Percentiles rank a stretch among this genome's conserved stretches.
These are phyloP conservation scores for Podarcis muralis DNA, from an alignment of 2,113 vertebrate species.

Conservation along the genomic window DNA sequence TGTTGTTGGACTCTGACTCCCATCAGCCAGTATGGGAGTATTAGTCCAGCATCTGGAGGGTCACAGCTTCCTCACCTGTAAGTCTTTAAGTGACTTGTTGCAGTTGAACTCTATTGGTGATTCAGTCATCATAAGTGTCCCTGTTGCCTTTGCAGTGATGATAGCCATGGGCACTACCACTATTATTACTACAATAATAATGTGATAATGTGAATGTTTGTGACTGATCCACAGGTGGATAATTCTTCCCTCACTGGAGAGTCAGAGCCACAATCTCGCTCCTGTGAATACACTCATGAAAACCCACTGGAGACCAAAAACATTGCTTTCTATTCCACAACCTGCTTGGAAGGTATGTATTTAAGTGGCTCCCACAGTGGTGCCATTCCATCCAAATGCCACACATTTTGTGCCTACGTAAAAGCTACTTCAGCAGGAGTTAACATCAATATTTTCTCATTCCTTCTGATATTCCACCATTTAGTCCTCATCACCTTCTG, in stretches of 20 bases:
- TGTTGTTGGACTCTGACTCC: too few relatives aligned
- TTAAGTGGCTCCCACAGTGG: not conserved
- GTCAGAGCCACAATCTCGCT: slow-evolving; percentile 81
- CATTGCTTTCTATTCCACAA: slow-evolving; percentile 82
- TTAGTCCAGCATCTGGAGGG: too few relatives aligned
- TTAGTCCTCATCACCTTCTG: too few relatives aligned
- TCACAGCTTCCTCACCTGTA: too few relatives aligned
- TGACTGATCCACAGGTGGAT: slow-evolving; percentile 74
- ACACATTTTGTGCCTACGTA: not conserved
- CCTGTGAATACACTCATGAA: slow-evolving; percentile 76
- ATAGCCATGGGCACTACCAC: too few relatives aligned
- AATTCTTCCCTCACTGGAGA: slow-evolving; percentile 84
- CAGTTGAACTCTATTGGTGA: not conserved
- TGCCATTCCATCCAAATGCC: not conserved
- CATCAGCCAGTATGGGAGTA: too few relatives aligned
- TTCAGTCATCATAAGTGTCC: fast-evolving
- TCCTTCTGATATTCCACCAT: too few relatives aligned
- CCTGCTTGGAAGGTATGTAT: slow-evolving; percentile 80
- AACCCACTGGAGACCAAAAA: slow-evolving; percentile 83
- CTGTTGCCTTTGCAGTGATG: too few relatives aligned
- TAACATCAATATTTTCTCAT: too few relatives aligned
- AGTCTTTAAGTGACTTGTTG: not conserved
- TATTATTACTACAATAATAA: too few relatives aligned
- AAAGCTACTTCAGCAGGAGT: too few relatives aligned
- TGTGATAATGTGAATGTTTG: slow-evolving; percentile 20